phyloP scores from a whole-genome alignment of 2,113 vertebrate genomes.

The Etia nguti region DNA sequence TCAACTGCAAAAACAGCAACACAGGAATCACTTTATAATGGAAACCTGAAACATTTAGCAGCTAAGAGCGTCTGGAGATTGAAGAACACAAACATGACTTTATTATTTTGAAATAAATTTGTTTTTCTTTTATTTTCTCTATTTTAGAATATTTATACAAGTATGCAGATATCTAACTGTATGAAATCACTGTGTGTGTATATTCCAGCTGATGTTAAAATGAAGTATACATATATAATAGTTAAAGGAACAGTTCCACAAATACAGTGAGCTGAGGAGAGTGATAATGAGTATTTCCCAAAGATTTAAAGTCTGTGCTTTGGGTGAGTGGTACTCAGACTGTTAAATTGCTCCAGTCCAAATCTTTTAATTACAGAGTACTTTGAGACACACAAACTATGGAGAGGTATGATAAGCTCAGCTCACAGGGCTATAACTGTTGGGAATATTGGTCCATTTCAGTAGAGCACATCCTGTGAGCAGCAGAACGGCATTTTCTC shows the following conservation, averaged over 20 bases:
- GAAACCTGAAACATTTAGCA: neutral
- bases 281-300: neutral
- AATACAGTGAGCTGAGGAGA: neutral
- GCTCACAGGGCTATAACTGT: neutral
- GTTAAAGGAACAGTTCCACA: neutral
- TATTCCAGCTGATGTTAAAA: neutral
- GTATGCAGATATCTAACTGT: neutral
- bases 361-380: neutral
- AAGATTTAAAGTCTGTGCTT: neutral
- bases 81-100: neutral
- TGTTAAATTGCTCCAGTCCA: neutral
- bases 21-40: neutral
- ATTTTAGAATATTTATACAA: too few relatives aligned
- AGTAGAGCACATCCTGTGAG: neutral
- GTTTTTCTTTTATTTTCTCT: neutral
- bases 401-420: neutral
- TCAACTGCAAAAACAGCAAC: constrained; percentile 36
- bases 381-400: neutral
- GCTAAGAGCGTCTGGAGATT: neutral
- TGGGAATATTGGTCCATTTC: neutral
- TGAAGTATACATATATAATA: neutral
- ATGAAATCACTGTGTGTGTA: neutral
- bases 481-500: neutral
- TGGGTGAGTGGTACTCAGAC: neutral
- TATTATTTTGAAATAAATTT: neutral